Evolutionary conservation across 2,888 invertebrate species (phyloP), one percentile per base, ranked within the genome.

Genomic region (Congeria kusceri): DNA sequence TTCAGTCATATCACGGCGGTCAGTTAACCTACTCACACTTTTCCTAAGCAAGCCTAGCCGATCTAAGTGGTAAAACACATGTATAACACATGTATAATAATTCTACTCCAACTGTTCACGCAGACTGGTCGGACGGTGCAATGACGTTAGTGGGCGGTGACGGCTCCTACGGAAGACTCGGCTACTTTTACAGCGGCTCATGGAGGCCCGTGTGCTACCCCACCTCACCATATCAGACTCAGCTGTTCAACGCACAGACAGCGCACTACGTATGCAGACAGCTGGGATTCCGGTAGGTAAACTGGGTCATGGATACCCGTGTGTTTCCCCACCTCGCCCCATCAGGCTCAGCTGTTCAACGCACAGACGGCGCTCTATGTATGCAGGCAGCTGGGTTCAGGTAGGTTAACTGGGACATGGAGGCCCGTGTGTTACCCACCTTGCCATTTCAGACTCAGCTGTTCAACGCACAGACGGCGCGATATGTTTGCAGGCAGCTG

Each of bases 191-290:
- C 29, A 49, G 39, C 11, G 47, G 59, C 15, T 61, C 64, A 18
- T 77, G 81, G 81, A 46, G 81, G 25, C 77, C 77, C 15, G 81
- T 81, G 25, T 81, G 81, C 58, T 81, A 63, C 62, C 77, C 81
- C 3, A 20, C 49, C 2, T 20, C 25, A 28, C 47, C 46, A 15
- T 20, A 32, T 1, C 53, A 65, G 25, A n/a, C 66, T 9, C 13
- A 20, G 3, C 13, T 56, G 15, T 77, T 77, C 44, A 46, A 56
- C 4, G n/a, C 77, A 3, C 25, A 63, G 46, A 56, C 66, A n/a
- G 77, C 74, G 2, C 63, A 59, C 7, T 25, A 64, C 49, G 65
- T 77, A 3, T 81, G 81, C 28, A 27, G 32, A 28, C 15, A 56
- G 15, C 46, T 81, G 3, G 71, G 75, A 18, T 81, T 63, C 61